phyloP scores from a whole-genome alignment of 2,888 invertebrate genomes.

The Tigriopus californicus region DNA sequence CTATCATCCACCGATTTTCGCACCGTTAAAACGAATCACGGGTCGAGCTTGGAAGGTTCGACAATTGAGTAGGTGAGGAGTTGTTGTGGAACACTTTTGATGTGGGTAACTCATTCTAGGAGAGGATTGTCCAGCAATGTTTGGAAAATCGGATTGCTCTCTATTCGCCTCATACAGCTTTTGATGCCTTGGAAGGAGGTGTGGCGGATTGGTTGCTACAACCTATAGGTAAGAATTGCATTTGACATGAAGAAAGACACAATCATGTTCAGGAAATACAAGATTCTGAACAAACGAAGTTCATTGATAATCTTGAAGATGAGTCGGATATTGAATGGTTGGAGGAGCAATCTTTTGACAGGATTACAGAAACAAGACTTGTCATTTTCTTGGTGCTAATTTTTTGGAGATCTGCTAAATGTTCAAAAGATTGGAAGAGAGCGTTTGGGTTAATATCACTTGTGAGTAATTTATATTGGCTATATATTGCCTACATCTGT shows the following conservation, averaged over 20 bases:
- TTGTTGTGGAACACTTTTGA: neutral
- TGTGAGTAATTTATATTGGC: too few relatives aligned
- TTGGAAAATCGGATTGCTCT: slow-evolving; percentile 65
- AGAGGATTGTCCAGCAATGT: slow-evolving; percentile 56
- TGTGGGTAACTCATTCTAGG: slow-evolving; percentile 33
- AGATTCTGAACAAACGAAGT: too few relatives aligned
- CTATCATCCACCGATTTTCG: slow-evolving; percentile 91
- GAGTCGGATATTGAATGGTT: too few relatives aligned
- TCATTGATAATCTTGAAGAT: too few relatives aligned
- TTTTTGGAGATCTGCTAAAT: too few relatives aligned
- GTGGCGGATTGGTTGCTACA: slow-evolving; percentile 83
- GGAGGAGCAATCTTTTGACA: too few relatives aligned
- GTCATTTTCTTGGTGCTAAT: too few relatives aligned
- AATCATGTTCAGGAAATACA: too few relatives aligned
- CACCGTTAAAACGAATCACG: slow-evolving; percentile 55
- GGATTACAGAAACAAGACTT: too few relatives aligned
- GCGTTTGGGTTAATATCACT: too few relatives aligned
- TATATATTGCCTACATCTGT: too few relatives aligned
- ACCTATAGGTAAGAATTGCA: slow-evolving; percentile 34
- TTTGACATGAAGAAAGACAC: neutral
- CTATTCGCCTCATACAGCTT: slow-evolving; percentile 81
- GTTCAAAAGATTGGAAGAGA: too few relatives aligned
- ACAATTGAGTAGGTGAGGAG: neutral
- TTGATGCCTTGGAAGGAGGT: slow-evolving; percentile 63
- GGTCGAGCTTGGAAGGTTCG: slow-evolving; percentile 43